Base-by-base conservation (phyloP, 2,888 invertebrate species). In the Drepanosiphum platanoidis region DNA sequence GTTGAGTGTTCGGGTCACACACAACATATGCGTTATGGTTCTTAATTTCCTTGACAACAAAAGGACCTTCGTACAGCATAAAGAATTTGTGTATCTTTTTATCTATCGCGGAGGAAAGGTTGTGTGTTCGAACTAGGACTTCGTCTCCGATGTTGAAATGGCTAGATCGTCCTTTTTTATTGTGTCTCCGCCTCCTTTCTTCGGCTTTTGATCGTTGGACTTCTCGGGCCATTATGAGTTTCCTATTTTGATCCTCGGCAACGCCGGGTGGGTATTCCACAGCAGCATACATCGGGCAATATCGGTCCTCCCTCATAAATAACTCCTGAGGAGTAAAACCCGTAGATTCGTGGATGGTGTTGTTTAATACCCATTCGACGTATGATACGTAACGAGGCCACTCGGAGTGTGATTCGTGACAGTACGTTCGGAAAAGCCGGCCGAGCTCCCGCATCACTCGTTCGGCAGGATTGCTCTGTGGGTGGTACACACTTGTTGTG, bases 1-100 rank as follows among this genome's bases (percentile, higher is more conserved):
- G 34, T 11, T 39, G 1, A 11, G 36, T 70, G 1, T 0, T 0
- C 3, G 70, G 70, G 3, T 70, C 70, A 11, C 9, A 1, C 1
- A 70, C 36, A 9, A 70, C 36, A n/a, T 70, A 70, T 8, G 70
- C 70, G n/a, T 70, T 70, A 7, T n/a, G n/a, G 1, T 36, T 22
- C 18, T 72, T 72, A 2, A 72, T 30, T 7, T 46, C 72, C 7
- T 18, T 30, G 1, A 80, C 66, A 27, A 68, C 42, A 42, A 3
- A 80, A 5, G 79, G 79, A 22, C 64, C 42, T 46, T 80, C 66
- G 68, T 80, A 80, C 2, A 80, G 42, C 42, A 64, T 34, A 18
- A 80, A 80, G 42, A 66, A 72, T 30, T 72, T 72, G 1, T 72
- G 9, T 3, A 72, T 72, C 9, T 22, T 18, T 8, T 72, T 30